A percentile compares a stretch with the other conserved stretches of the same genome.
These are phyloP conservation scores for Drosophila setosimentum DNA, from an alignment of 2,888 invertebrate species.

Conservation along the genomic window DNA sequence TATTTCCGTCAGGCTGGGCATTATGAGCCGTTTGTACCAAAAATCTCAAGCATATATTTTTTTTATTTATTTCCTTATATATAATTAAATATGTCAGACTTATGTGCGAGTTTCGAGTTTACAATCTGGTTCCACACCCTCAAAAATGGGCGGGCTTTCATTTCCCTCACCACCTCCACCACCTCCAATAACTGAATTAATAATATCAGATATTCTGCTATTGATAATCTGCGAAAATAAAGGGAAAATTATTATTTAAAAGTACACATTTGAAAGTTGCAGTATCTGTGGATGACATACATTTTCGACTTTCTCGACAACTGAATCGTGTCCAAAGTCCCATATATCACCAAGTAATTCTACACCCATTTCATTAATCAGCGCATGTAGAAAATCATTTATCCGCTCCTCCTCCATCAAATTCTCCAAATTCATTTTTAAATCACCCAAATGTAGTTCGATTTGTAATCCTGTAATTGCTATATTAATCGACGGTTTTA, in stretches of 20 bases:
- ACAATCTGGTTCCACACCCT: constrained; percentile 81
- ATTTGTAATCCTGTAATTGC: constrained; percentile 73
- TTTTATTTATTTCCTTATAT: constrained; percentile 2
- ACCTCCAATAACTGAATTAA: constrained; percentile 68
- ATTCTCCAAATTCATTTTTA: constrained; percentile 72
- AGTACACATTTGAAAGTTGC: neutral
- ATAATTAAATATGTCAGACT: constrained; percentile 35
- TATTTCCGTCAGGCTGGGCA: constrained; percentile 16
- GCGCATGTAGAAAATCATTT: constrained; percentile 74
- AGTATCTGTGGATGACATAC: neutral
- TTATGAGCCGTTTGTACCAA: constrained; percentile 16
- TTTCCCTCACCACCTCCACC: constrained; percentile 54
- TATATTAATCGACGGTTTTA: constrained; percentile 56
- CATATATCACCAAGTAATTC: constrained; percentile 82
- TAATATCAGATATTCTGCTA: constrained; percentile 64
- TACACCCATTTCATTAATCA: constrained; percentile 80
- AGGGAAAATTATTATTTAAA: neutral
- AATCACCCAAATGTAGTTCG: constrained; percentile 64
- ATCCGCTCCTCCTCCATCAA: constrained; percentile 80
- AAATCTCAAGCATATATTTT: neutral
- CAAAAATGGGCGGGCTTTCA: constrained; percentile 75
- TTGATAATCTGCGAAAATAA: constrained; percentile 71
- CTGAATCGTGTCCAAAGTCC: constrained; percentile 65
- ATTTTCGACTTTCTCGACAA: constrained; percentile 57
- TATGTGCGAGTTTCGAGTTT: constrained; percentile 42